Base-by-base conservation (phyloP, 1,140 invertebrate genomes). In the Idris sp. region DNA sequence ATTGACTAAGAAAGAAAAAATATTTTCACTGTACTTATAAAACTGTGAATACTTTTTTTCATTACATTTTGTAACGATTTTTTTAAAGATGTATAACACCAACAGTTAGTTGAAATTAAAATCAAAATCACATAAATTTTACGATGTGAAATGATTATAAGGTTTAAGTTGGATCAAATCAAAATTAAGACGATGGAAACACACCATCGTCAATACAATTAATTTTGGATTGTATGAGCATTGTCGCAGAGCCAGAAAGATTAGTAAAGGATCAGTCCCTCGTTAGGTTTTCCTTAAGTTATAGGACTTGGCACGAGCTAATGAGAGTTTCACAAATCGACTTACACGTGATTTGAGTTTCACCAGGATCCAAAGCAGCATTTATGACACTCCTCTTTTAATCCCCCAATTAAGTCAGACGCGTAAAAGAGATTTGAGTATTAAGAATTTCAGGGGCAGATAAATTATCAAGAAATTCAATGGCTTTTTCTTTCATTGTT, bases 241-340 rank as follows among this genome's bases (percentile, higher is more conserved):
- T 53, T 46, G 36, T 56, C 30, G n/a, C 18, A n/a, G 26, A 36
- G 16, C 8, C 40, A 33, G 10, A 38, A 46, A 65, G 61, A 65
- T 65, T 46, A 54, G 49, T 0, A 16, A 7, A 31, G 48, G 46
- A 61, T 69, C 44, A 61, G 61, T 69, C 31, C 48, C 54, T 69
- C 54, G 46, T 69, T 69, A 61, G 48, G 2, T 53, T 69, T 69
- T 46, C 54, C 48, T 69, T 54, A 54, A 69, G 44, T 69, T 38
- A 69, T 51, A 44, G 53, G 44, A 59, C 26, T 44, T 61, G 46
- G 36, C 36, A 59, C 16, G 48, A 71, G 38, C 48, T 71, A 71
- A 71, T 61, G 46, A 71, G 54, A 33, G 48, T 54, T 71, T 48
- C 38, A 16, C 33, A 61, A 61, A 61, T 61, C 40, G 54, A 71